A percentile compares a stretch with the other conserved stretches of the same genome.
phyloP scores from a whole-genome alignment of 2,888 invertebrate species.

The Oscheius sp. region DNA sequence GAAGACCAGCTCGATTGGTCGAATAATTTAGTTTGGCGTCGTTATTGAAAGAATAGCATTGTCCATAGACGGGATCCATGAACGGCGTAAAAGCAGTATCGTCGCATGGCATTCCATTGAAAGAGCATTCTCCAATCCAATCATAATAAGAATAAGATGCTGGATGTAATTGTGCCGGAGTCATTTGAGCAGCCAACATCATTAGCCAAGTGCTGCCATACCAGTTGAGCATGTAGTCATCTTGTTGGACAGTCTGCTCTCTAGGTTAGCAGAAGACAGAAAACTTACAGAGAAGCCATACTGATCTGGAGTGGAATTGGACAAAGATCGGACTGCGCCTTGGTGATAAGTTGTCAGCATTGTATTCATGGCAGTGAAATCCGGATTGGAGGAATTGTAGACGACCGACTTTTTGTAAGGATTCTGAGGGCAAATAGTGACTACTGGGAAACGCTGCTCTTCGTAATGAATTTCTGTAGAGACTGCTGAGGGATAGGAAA shows the following conservation, averaged over 20 bases:
- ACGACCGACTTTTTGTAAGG: conserved; percentile 49
- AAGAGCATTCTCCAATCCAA: conserved; percentile 50
- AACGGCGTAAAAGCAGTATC: conserved; percentile 39
- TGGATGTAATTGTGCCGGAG: conserved; percentile 17
- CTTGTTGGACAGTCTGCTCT: conserved; percentile 29
- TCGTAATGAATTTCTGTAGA: conserved; percentile 46
- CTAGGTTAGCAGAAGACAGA: neutral
- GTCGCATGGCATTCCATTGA: conserved; percentile 41
- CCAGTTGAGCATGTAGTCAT: conserved; percentile 31
- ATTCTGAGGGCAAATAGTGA: conserved; percentile 57
- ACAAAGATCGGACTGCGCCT: conserved; percentile 27
- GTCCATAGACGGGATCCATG: conserved; percentile 52
- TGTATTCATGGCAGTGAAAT: conserved; percentile 32
- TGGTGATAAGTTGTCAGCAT: conserved; percentile 37
- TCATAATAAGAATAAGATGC: conserved; percentile 47
- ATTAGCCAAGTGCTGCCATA: conserved; percentile 5
- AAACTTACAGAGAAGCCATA: conserved; percentile 27
- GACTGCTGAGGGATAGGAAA: conserved; percentile 45
- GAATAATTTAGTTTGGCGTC: conserved; percentile 37
- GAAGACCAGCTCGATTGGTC: conserved; percentile 47
- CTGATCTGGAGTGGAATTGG: neutral
- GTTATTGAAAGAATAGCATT: conserved; percentile 53
- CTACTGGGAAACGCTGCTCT: conserved; percentile 51
- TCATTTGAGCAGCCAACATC: conserved; percentile 36
- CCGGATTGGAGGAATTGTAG: conserved; percentile 15